Conservation (phyloP, 2,113 vertebrate genomes). For the Peromyscus californicus region DNA sequence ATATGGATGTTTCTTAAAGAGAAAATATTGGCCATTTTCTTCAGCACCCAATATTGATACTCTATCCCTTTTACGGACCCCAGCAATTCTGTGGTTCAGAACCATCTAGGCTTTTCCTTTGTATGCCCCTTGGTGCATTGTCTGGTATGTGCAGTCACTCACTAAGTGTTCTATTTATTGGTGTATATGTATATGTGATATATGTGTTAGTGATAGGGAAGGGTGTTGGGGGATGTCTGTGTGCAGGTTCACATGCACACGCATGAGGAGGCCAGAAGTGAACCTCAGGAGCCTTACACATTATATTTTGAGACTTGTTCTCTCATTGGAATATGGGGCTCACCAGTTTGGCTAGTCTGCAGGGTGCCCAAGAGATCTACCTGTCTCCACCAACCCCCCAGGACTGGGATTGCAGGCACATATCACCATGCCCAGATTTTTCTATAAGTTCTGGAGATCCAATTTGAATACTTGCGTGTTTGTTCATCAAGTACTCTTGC, state of each 20-base stretch:
- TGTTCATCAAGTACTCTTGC: not conserved
- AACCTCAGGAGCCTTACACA: not conserved
- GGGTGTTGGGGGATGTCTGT: not conserved
- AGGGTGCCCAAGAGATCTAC: no score
- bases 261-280: not conserved
- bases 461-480: not conserved
- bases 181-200: not conserved
- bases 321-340: not conserved
- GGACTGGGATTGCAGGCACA: not conserved
- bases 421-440: not conserved
- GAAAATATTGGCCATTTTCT: fast-evolving
- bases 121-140: fast-evolving
- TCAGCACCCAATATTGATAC: fast-evolving
- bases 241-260: not conserved
- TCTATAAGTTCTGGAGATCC: not conserved
- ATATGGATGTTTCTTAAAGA: fast-evolving
- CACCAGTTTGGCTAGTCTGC: not conserved
- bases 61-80: fast-evolving
- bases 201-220: not conserved
- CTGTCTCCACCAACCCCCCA: no score
- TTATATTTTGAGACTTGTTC: not conserved
- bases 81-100: fast-evolving
- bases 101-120: no score
- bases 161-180: no score
- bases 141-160: not conserved